Percentiles rank a stretch among this genome's conserved stretches.
Evolutionary conservation across 2,888 invertebrate genomes (phyloP).

Genomic region (Cosmorhoe ocellata): DNA sequence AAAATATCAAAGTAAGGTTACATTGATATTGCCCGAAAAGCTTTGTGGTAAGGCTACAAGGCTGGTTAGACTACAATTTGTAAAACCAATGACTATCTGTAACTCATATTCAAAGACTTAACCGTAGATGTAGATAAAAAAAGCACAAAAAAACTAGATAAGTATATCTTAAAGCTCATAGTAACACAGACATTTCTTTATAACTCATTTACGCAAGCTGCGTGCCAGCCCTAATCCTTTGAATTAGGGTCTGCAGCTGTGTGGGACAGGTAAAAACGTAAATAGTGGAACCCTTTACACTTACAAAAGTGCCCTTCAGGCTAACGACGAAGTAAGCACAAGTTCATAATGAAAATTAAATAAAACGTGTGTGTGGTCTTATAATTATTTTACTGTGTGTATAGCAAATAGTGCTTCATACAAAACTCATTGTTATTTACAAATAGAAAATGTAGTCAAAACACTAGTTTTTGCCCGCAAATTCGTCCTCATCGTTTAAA

Average conservation of each 20-base stretch:
- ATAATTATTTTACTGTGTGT: conserved; percentile 8
- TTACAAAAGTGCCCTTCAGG: conserved; percentile 60
- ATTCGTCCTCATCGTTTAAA: too few species aligned
- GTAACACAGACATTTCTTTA: conserved; percentile 10
- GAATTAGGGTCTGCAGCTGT: conserved; percentile 64
- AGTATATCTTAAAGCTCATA: neutral
- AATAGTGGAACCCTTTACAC: conserved; percentile 64
- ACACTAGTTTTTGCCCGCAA: too few species aligned
- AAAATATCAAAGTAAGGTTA: too few species aligned
- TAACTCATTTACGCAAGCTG: conserved; percentile 24
- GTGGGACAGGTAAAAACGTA: conserved; percentile 67
- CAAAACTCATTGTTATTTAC: neutral
- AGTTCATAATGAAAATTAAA: conserved; percentile 22
- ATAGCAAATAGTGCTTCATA: neutral
- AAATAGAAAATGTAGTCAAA: too few species aligned
- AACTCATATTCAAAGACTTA: too few species aligned
- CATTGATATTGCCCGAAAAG: too few species aligned
- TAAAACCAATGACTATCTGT: too few species aligned
- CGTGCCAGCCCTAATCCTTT: conserved; percentile 52
- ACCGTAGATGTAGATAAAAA: neutral
- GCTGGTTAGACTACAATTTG: too few species aligned
- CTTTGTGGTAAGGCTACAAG: too few species aligned
- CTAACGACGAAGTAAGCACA: conserved; percentile 48
- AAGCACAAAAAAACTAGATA: neutral
- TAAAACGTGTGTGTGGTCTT: conserved; percentile 8